These are phyloP conservation scores for Cyclina sinensis DNA, from an alignment of 1,140 invertebrate genomes.

Conservation along the genomic window DNA sequence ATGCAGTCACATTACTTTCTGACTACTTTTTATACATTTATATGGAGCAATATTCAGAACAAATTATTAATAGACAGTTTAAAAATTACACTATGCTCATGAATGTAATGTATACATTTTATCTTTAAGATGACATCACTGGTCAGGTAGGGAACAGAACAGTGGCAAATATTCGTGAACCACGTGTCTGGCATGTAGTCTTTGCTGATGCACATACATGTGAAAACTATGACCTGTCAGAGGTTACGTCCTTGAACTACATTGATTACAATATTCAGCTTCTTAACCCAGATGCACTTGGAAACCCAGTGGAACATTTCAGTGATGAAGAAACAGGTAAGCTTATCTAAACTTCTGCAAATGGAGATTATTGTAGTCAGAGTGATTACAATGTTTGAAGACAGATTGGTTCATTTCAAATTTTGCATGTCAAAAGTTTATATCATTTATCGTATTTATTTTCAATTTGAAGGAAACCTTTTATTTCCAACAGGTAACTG, in stretches of 20 bases:
- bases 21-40: too few species aligned
- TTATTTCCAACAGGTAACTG: too few species aligned
- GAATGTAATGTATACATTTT: too few species aligned
- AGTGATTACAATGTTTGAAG: background rate
- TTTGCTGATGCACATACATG: conserved; percentile 82
- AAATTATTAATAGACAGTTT: too few species aligned
- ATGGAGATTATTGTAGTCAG: too few species aligned
- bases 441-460: too few species aligned
- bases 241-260: conserved; percentile 61
- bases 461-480: too few species aligned
- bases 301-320: conserved; percentile 84
- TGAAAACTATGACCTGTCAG: conserved; percentile 50
- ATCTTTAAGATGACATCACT: conserved; percentile 73
- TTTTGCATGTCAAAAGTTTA: background rate
- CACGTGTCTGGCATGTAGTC: conserved; percentile 81
- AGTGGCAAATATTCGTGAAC: conserved; percentile 72
- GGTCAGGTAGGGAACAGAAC: conserved; percentile 73
- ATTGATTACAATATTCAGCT: conserved; percentile 81
- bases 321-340: conserved; percentile 83
- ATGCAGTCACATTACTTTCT: too few species aligned
- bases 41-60: too few species aligned
- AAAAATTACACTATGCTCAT: too few species aligned
- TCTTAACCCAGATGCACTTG: conserved; percentile 82
- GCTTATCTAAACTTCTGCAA: too few species aligned
- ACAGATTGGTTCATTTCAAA: background rate